A percentile compares a stretch with the other conserved stretches of the same genome.
These are phyloP conservation scores for Drosophila orosa DNA, from an alignment of 1,140 invertebrate genomes.

Conservation along the genomic window DNA sequence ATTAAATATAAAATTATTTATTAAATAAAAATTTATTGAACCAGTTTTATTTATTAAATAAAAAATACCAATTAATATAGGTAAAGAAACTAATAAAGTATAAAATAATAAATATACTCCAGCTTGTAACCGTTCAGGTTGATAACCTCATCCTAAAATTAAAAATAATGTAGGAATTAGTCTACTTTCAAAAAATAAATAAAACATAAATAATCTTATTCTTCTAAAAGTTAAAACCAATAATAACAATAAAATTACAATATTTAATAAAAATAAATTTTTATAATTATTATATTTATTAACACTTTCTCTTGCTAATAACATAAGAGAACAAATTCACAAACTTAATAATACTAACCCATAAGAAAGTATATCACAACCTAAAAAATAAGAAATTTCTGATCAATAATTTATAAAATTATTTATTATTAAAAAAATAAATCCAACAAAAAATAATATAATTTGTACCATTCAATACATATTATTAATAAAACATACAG, in stretches of 20 bases:
- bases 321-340: constrained; percentile 86
- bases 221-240: constrained; percentile 86
- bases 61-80: constrained; percentile 86
- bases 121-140: constrained; percentile 87
- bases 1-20: constrained; percentile 84
- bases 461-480: constrained; percentile 80
- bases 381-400: constrained; percentile 84
- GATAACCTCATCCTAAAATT: constrained; percentile 87
- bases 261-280: constrained; percentile 85
- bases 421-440: constrained; percentile 84
- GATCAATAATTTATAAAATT: constrained; percentile 77
- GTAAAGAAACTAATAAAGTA: constrained; percentile 87
- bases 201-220: constrained; percentile 86
- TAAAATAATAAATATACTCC: constrained; percentile 88
- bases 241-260: constrained; percentile 86
- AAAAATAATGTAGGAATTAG: constrained; percentile 2
- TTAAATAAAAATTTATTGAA: constrained; percentile 85
- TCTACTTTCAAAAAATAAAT: constrained; percentile 8
- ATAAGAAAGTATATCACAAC: constrained; percentile 85
- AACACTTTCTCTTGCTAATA: constrained; percentile 85
- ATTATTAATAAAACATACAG: constrained; percentile 81
- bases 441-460: constrained; percentile 83
- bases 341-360: constrained; percentile 85
- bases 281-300: constrained; percentile 84
- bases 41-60: constrained; percentile 84